phyloP scores from a whole-genome alignment of 92 coral and sea anemone species.

The Palythoa heliodiscus region DNA sequence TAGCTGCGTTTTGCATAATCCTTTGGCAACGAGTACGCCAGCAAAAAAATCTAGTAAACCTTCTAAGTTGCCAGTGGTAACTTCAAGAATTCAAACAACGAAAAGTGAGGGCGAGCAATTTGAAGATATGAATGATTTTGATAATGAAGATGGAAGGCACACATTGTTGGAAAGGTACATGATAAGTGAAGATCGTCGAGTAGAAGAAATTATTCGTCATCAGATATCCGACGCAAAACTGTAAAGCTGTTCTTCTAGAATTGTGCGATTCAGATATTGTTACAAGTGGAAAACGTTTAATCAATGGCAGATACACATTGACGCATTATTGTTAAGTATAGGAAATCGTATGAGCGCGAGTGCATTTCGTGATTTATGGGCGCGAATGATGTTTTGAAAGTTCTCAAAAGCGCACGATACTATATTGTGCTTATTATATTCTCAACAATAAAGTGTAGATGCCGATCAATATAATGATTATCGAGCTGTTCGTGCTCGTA shows the following conservation, averaged over 20 bases:
- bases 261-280: not conserved
- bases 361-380: too few relatives aligned
- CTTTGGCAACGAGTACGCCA: slow-evolving; percentile 23
- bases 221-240: not conserved
- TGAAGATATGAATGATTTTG: slow-evolving; percentile 12
- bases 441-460: too few relatives aligned
- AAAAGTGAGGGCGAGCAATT: slow-evolving; percentile 13
- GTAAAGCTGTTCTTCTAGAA: not conserved
- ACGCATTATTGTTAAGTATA: too few relatives aligned
- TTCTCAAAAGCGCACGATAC: too few relatives aligned
- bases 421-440: too few relatives aligned
- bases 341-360: too few relatives aligned
- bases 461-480: too few relatives aligned
- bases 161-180: slow-evolving; percentile 31
- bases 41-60: not conserved
- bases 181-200: slow-evolving; percentile 36
- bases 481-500: too few relatives aligned
- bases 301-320: too few relatives aligned
- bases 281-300: not conserved
- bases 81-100: not conserved
- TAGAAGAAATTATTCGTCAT: slow-evolving; percentile 30
- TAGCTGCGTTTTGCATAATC: not conserved
- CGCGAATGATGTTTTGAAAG: too few relatives aligned
- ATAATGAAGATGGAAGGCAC: slow-evolving; percentile 21
- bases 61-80: slow-evolving; percentile 13